Conservation (phyloP, 2,113 vertebrate species). For the Gila orcuttii region DNA sequence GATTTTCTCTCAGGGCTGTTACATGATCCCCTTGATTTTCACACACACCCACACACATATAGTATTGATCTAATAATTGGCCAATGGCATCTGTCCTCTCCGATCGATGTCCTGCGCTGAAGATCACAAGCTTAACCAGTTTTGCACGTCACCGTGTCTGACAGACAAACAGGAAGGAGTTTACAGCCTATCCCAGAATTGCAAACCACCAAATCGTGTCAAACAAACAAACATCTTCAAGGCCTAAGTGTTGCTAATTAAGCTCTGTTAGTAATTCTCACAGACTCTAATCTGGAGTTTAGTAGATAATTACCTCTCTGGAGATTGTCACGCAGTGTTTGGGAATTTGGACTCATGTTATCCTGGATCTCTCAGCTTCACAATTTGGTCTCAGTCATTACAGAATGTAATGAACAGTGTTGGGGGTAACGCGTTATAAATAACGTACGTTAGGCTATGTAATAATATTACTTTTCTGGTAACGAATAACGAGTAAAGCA, state of each 20-base stretch:
- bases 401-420: not conserved
- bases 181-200: not conserved
- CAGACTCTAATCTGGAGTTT: not conserved
- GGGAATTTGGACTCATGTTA: not conserved
- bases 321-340: not conserved
- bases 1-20: slow-evolving; percentile 21
- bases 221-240: not conserved
- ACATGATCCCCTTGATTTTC: slow-evolving; percentile 30
- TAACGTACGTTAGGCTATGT: too few species aligned
- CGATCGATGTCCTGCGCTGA: not conserved
- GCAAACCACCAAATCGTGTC: not conserved
- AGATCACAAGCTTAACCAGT: not conserved
- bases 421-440: too few species aligned
- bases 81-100: not conserved
- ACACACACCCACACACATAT: not conserved
- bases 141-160: not conserved
- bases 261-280: slow-evolving; percentile 25
- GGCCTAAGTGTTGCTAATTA: not conserved
- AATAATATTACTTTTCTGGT: too few species aligned
- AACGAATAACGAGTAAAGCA: too few species aligned
- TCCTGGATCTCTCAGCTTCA: not conserved
- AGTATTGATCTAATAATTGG: not conserved
- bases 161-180: not conserved
- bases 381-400: not conserved
- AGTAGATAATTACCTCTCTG: slow-evolving; percentile 20